Conservation (phyloP, 2,113 vertebrate genomes). For the Trogon melanurus region DNA sequence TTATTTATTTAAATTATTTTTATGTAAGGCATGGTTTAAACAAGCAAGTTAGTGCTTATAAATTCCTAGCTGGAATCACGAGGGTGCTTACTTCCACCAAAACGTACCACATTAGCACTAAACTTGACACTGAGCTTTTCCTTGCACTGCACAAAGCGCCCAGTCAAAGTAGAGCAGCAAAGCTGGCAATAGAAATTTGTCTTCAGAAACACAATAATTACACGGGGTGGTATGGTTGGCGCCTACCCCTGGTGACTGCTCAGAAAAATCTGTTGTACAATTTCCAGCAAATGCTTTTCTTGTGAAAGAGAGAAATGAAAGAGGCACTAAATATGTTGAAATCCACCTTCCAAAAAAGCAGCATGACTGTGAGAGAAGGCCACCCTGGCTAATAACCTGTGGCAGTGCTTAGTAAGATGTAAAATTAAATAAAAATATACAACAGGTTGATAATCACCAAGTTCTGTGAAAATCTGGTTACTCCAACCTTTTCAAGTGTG, state of each 20-base stretch:
- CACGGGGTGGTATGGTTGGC: rapidly evolving
- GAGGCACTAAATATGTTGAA: slow-evolving; percentile 85
- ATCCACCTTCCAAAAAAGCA: slow-evolving; percentile 83
- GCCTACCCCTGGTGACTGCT: slow-evolving; percentile 46
- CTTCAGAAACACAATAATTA: not conserved
- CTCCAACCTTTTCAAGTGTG: slow-evolving; percentile 85
- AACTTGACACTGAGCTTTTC: not conserved
- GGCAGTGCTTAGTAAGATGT: slow-evolving; percentile 83
- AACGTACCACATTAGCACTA: not conserved
- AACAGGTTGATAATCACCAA: slow-evolving; percentile 77
- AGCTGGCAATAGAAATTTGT: not conserved
- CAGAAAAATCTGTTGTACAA: slow-evolving; percentile 21
- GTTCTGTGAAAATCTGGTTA: slow-evolving; percentile 75
- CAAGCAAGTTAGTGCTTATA: slow-evolving; percentile 27
- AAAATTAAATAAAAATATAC: slow-evolving; percentile 79
- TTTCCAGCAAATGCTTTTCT: slow-evolving; percentile 65
- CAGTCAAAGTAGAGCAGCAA: not conserved
- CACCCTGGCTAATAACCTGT: slow-evolving; percentile 79
- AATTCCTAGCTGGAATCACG: not conserved
- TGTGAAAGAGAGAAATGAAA: slow-evolving; percentile 79
- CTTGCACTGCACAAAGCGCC: not conserved
- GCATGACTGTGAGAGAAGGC: slow-evolving; percentile 83
- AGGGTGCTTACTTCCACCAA: not conserved
- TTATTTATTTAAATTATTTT: not conserved
- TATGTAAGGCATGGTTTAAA: slow-evolving; percentile 65